Conservation (phyloP, 2,797 vertebrate species). For the Hoplostethus mediterraneus region DNA sequence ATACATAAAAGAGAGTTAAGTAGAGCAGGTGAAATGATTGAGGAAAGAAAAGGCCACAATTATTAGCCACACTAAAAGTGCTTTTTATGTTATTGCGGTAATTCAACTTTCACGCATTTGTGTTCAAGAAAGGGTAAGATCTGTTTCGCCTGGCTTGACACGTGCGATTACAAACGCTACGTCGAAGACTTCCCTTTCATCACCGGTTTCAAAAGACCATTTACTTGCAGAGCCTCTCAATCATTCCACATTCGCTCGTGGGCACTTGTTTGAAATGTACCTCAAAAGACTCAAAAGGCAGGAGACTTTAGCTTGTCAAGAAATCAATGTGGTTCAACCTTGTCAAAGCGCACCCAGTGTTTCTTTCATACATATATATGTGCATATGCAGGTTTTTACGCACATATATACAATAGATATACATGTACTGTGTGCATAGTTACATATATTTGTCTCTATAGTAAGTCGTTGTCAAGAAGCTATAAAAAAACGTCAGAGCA, state of each 20-base stretch:
- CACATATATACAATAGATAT: constrained; percentile 87
- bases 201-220: constrained; percentile 54
- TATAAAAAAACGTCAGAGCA: constrained; percentile 87
- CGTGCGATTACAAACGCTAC: constrained; percentile 24
- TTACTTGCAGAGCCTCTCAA: constrained; percentile 66
- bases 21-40: constrained; percentile 68
- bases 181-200: constrained; percentile 63
- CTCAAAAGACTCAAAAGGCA: constrained; percentile 64
- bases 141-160: constrained; percentile 41
- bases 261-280: constrained; percentile 66
- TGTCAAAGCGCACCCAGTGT: constrained; percentile 88
- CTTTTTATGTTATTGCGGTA: constrained; percentile 14
- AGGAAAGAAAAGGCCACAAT: constrained; percentile 46
- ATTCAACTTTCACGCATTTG: constrained; percentile 26
- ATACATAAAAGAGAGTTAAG: constrained; percentile 21
- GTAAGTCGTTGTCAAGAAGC: constrained; percentile 90
- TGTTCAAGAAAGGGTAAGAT: constrained; percentile 12
- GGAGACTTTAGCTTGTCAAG: constrained; percentile 53
- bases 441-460: constrained; percentile 89
- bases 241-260: constrained; percentile 65
- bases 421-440: constrained; percentile 88
- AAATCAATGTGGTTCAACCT: constrained; percentile 97
- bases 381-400: constrained; percentile 81
- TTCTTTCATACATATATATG: constrained; percentile 85
- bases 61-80: neutral